Evolutionary conservation across 2,797 vertebrate species (phyloP).

Genomic region (Spea hammondii): DNA sequence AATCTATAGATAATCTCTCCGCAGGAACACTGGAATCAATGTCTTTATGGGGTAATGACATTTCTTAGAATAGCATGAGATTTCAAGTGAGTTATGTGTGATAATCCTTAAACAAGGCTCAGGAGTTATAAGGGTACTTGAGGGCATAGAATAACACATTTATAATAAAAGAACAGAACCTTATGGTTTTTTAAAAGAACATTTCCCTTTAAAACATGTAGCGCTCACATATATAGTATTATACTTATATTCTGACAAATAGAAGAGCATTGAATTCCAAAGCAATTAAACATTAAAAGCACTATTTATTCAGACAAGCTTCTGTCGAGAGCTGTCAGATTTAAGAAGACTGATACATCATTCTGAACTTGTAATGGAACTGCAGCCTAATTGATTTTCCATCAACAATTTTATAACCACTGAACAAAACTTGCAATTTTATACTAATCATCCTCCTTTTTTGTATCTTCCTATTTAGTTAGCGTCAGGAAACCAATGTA

Average conservation of each 20-base stretch:
- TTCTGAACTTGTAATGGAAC: no score
- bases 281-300: no score
- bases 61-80: conserved; percentile 53
- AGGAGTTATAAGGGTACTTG: conserved; percentile 43
- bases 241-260: no score
- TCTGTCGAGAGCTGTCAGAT: no score
- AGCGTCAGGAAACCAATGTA: neutral
- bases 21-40: conserved; percentile 47
- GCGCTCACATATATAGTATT: no score
- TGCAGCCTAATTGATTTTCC: no score
- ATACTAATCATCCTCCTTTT: neutral
- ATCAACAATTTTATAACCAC: no score
- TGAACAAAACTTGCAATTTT: no score
- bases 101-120: conserved; percentile 46
- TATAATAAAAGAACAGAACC: neutral
- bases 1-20: conserved; percentile 53
- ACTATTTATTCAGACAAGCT: no score
- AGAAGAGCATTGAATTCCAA: no score
- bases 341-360: no score
- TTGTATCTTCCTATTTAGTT: neutral
- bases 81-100: conserved; percentile 52
- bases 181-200: neutral
- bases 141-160: conserved; percentile 21
- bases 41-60: conserved; percentile 45
- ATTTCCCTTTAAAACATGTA: no score